Evolutionary conservation across 2,113 vertebrate genomes (phyloP), one percentile per base, ranked within the genome.

Genomic region (Chlorodrepanis virens): DNA sequence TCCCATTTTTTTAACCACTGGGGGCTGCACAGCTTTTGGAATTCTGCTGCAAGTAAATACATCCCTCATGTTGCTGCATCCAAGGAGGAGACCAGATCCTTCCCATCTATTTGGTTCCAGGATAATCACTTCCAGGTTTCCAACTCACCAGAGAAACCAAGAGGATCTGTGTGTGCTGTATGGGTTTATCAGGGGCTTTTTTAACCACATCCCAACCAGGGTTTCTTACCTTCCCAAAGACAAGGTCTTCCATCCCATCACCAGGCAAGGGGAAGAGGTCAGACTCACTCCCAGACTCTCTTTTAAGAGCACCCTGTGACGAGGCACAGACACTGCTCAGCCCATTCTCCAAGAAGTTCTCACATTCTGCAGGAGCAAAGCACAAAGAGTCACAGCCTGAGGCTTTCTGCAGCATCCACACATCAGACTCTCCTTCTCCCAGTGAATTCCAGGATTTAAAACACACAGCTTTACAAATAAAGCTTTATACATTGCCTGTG

Each of bases 191-290:
- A 6, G 40, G 40, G 60, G 2, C 11, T 60, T 80, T 87, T 86
- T 82, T 18, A 81, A 56, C 45, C 44, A 9, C 31, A 81, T 35
- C 33, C 50, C 77, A 84, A 2, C 10, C 37, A 83, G 31, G 39
- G 10, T 52, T 79, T 68, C 90, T 85, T 97, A 98, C 98, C 98
- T 98, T 98, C 91, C 97, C 93, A 89, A 98, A 98, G 81, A 97
- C 87, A 57, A 98, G 90, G 78, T 98, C 98, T 72, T 97, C 97
- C 96, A 97, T 96, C 21, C 97, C 98, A 88, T 98, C 97, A 42
- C 90, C 75, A 81, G 97, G 31, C 28, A 98, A 92, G 27, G 96
- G 96, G 44, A 98, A 98, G 89, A 98, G 93, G 78, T 98, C 98
- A 23, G 97, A 92, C 47, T 98, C 98, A 2, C 97, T 98, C 56